Base-by-base conservation (phyloP, 1,140 invertebrate genomes). In the Diploscapter pachys region DNA sequence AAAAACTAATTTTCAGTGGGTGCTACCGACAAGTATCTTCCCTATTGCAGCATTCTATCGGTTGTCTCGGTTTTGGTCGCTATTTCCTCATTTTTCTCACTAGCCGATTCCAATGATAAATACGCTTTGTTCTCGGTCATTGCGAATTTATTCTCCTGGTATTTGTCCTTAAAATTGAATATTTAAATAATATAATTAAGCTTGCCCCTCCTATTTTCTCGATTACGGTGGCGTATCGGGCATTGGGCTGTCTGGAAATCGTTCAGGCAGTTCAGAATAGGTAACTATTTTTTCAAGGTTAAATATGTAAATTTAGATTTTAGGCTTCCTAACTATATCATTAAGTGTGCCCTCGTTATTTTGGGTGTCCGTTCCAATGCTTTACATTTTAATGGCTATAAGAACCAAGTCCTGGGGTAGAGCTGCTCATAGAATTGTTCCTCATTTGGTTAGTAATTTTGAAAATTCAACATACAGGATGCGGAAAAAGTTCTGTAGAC, bases 61-160 rank as follows among this genome's bases (percentile, higher is more conserved):
- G 81, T 76, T 49, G 80, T 83, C 57, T 64, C 81, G 5, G 49
- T 80, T 5, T 79, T 83, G 61, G 78, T 83, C 57, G 71, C 74
- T 8, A 48, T 62, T 31, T 56, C 80, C 8, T 80, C 82, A 53
- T 82, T 82, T 71, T 63, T 82, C 50, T 75, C 73, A 11, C 63
- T 83, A 13, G 72, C 82, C 50, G 82, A 82, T 53, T 64, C 61
- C 5, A 74, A 61, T 13, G 81, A 80, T 67, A 68, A 77, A 49
- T 82, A 73, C 54, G 80, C 82, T 51, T 61, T 82, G 2, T 63
- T 75, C 8, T 80, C 82, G 4, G 62, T 83, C 5, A 49, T 66
- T 11, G 75, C 77, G 9, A 82, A 82, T 68, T 75, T 79, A 56
- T 9, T 82, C 11, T 83, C 82, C 9, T 81, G 78, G 81, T 82